Evolutionary conservation across 2,888 invertebrate species (phyloP).

Genomic region (Mechanitis messenoides): DNA sequence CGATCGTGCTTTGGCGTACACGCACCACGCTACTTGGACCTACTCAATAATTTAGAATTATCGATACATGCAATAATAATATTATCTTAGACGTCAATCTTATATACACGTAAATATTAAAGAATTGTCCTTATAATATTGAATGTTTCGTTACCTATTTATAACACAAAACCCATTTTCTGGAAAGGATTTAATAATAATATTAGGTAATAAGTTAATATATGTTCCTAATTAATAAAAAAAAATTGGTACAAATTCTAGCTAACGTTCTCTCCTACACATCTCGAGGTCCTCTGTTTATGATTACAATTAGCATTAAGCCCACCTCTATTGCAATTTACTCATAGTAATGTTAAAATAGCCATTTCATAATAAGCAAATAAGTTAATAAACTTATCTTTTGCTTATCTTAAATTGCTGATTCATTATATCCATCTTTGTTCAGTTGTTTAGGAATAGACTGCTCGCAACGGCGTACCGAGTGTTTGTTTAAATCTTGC

Average conservation of each 20-base stretch:
- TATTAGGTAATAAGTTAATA: too few species aligned
- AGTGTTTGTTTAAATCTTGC: slow-evolving; percentile 31
- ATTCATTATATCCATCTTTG: slow-evolving; percentile 20
- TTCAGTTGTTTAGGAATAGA: slow-evolving; percentile 5
- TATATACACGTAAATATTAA: too few species aligned
- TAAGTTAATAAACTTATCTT: background rate
- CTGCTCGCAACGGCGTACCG: slow-evolving; percentile 13
- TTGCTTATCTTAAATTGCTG: background rate
- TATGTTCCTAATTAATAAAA: too few species aligned
- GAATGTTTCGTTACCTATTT: too few species aligned
- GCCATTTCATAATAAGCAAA: background rate
- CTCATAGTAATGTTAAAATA: background rate
- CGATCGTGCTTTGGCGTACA: slow-evolving; percentile 48
- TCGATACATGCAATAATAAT: background rate
- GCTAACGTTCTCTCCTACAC: background rate
- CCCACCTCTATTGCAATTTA: background rate
- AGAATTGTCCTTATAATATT: too few species aligned
- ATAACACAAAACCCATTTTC: too few species aligned
- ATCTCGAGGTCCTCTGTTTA: background rate
- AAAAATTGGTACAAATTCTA: too few species aligned
- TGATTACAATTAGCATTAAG: background rate
- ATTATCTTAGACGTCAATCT: too few species aligned
- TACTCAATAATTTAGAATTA: background rate
- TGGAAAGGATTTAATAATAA: too few species aligned
- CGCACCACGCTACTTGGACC: slow-evolving; percentile 42